phyloP scores from a whole-genome alignment of 2,797 vertebrate species.

The Eulemur albifrons region DNA sequence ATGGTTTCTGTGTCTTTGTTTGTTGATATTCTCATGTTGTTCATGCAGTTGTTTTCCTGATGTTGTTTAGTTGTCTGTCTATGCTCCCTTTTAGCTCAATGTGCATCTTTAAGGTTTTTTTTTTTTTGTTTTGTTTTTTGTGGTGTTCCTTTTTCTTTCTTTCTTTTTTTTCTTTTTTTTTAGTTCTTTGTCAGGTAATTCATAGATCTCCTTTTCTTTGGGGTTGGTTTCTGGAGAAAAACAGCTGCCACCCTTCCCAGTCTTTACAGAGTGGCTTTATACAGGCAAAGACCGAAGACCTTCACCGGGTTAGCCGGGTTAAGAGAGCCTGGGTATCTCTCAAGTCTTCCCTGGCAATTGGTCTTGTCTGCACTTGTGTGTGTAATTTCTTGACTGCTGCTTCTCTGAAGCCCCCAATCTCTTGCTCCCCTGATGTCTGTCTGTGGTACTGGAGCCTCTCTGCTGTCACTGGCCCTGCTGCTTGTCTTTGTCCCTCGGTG shows the following conservation, averaged over 20 bases:
- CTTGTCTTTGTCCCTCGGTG: not conserved
- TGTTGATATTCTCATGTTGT: not conserved
- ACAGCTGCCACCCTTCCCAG: not conserved
- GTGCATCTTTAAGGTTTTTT: not conserved
- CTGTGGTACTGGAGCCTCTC: not conserved
- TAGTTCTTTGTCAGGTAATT: not conserved
- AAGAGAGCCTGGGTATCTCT: not conserved
- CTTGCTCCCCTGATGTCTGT: not conserved
- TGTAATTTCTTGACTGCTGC: not conserved
- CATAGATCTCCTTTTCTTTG: not conserved
- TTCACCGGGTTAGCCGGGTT: not conserved
- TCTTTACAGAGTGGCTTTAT: not conserved
- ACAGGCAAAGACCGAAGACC: not conserved
- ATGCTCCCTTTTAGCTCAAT: not conserved
- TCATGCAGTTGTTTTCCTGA: not conserved
- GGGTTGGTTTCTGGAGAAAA: not conserved
- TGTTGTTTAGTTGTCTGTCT: not conserved
- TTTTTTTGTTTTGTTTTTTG: too few species aligned
- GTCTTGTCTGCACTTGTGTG: not conserved
- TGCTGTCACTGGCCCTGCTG: not conserved
- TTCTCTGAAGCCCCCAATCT: not conserved
- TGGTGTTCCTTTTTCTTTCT: too few species aligned
- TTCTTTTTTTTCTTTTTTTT: too few species aligned
- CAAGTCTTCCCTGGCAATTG: not conserved
- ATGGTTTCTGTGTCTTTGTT: not conserved